These are phyloP conservation scores for Spilosoma lubricipeda DNA, from an alignment of 2,888 invertebrate genomes.

Conservation along the genomic window DNA sequence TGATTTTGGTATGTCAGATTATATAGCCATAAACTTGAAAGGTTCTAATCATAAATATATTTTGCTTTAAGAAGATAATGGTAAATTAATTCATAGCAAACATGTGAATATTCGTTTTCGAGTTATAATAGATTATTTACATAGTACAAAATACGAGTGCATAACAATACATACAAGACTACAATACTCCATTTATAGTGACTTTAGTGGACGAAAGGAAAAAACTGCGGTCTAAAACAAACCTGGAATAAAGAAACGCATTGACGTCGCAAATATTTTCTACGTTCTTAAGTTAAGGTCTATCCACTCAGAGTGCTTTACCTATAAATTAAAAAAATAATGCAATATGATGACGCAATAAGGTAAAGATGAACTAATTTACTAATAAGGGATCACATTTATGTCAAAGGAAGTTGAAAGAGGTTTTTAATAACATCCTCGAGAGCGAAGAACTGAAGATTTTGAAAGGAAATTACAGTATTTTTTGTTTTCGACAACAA, in stretches of 20 bases:
- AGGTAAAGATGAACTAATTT: too few species aligned
- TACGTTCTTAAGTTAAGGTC: not conserved
- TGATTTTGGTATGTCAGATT: too few species aligned
- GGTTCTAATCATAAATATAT: not conserved
- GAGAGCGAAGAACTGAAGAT: too few species aligned
- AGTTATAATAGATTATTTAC: not conserved
- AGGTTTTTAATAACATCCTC: too few species aligned
- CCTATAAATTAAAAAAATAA: too few species aligned
- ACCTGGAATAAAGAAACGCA: not conserved
- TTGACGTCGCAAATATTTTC: not conserved
- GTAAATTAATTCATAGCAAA: not conserved
- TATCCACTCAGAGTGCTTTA: too few species aligned
- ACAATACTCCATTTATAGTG: not conserved
- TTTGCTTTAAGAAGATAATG: not conserved
- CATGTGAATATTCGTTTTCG: not conserved
- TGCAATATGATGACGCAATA: too few species aligned
- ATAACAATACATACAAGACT: not conserved
- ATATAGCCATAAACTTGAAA: not conserved
- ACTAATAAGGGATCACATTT: too few species aligned
- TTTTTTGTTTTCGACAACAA: too few species aligned
- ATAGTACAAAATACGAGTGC: not conserved
- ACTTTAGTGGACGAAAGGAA: not conserved
- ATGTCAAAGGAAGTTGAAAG: too few species aligned
- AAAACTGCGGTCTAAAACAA: not conserved
- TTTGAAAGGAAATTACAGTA: too few species aligned